Percentiles rank a stretch among this genome's conserved stretches.
Conservation (phyloP, 2,888 invertebrate species). For the Oxystoma pomonae region DNA sequence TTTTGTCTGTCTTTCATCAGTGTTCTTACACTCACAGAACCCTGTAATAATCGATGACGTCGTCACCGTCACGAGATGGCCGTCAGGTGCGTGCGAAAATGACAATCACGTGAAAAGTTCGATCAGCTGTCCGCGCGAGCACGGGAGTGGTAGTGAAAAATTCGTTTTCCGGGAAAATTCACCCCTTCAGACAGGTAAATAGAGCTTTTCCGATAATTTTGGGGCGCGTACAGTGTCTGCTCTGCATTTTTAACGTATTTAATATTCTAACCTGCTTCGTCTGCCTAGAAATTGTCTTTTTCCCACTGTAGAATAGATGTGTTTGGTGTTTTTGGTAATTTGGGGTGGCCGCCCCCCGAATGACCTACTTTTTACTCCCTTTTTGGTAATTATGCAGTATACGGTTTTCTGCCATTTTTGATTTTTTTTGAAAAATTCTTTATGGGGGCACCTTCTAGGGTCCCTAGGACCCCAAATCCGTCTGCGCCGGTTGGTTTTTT, state of each 20-base stretch:
- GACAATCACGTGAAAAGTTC: constrained; percentile 44
- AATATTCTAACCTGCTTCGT: background rate
- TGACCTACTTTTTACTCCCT: background rate
- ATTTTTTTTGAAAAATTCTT: too few species aligned
- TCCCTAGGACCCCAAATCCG: too few species aligned
- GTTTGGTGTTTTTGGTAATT: background rate
- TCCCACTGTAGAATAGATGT: too few species aligned
- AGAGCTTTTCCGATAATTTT: background rate
- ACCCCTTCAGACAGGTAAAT: constrained; percentile 28
- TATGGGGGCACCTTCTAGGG: too few species aligned
- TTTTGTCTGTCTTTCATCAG: too few species aligned
- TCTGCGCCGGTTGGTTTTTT: too few species aligned
- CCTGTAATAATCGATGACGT: background rate
- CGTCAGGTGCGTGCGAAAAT: background rate
- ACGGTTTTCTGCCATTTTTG: too few species aligned
- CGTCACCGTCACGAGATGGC: background rate
- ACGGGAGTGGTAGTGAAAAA: constrained; percentile 46
- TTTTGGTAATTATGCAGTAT: too few species aligned
- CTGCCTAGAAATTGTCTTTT: background rate
- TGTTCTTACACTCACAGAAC: too few species aligned
- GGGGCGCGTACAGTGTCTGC: background rate
- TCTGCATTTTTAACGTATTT: background rate
- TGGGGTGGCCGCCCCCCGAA: background rate
- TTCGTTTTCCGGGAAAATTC: constrained; percentile 31
- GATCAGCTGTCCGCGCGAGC: constrained; percentile 45